These are phyloP conservation scores for Myiotriccus ornatus DNA, from an alignment of 2,797 vertebrate genomes.

Conservation along the genomic window DNA sequence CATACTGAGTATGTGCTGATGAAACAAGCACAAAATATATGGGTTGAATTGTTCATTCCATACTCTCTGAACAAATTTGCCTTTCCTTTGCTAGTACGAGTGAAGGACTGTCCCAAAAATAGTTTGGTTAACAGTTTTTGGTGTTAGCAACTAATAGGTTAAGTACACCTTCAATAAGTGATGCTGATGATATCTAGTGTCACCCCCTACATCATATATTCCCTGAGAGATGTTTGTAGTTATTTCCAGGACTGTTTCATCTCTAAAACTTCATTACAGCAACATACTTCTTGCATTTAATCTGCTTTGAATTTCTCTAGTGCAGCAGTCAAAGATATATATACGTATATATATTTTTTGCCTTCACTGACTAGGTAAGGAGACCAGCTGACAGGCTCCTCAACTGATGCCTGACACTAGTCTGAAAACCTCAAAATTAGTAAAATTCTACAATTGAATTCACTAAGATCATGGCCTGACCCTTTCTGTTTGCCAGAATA, in stretches of 20 bases:
- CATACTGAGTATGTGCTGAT: neutral
- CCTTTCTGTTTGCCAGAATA: neutral
- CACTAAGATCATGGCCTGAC: neutral
- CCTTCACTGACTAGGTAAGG: neutral
- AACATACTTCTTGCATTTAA: neutral
- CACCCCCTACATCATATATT: neutral
- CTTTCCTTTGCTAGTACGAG: neutral
- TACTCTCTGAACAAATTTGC: neutral
- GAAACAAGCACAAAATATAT: neutral
- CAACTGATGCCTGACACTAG: neutral
- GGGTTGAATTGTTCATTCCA: neutral
- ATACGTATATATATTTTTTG: no score
- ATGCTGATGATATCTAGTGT: neutral
- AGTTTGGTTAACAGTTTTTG: neutral
- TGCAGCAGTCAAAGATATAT: neutral
- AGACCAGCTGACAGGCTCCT: neutral
- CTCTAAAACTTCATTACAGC: neutral
- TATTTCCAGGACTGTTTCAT: neutral
- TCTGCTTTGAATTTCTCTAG: neutral
- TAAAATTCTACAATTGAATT: neutral
- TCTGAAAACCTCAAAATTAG: neutral
- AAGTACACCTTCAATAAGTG: neutral
- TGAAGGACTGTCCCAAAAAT: neutral
- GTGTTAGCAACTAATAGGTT: neutral
- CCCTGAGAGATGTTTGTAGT: neutral